Base-by-base conservation (phyloP, 2,797 vertebrate species). In the Onychomys leucogaster region DNA sequence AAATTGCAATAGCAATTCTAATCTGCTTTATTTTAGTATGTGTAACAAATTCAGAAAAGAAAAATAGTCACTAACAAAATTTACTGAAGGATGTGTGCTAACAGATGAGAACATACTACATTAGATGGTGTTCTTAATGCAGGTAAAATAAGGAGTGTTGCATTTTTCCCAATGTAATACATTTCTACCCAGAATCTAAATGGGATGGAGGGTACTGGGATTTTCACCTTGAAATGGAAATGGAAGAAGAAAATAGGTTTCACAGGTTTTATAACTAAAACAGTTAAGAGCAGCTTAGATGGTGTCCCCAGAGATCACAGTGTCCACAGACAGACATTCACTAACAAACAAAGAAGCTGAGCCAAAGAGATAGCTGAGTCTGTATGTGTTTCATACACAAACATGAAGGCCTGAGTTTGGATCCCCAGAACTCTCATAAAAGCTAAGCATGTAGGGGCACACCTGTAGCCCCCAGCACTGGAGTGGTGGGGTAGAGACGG, bases 21-120 rank as follows among this genome's bases (percentile, higher is more conserved):
- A 85, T 88, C 14, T 91, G 57, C 83, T 41, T 90, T 95, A 37
- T 8, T 57, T n/a, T 91, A 63, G 69, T 43, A 81, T 71, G 69
- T 71, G 76, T 88, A 21, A 7, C 57, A 94, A 95, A 78, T 84
- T 61, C n/a, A 82, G 76, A 57, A 77, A 90, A 82, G n/a, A 76
- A 90, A 86, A 87, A 75, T 11, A 71, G 4, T 29, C 32, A 92
- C 37, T 78, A 83, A 19, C 10, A 71, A 57, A 89, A 29, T 41
- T 61, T 81, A 43, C 19, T n/a, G 11, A 75, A 75, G 29, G n/a
- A 52, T 32, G 21, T 91, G 9, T 91, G 43, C 61, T 82, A 55
- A 73, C 43, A 52, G 61, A 55, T 46, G 9, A 67, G 59, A 78
- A 25, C 21, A 91, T 59, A 32, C 37, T 17, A 46, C 46, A 71